Evolutionary conservation across 2,888 invertebrate species (phyloP), one percentile per base, ranked within the genome.

Genomic region (Sabatieria punctata): DNA sequence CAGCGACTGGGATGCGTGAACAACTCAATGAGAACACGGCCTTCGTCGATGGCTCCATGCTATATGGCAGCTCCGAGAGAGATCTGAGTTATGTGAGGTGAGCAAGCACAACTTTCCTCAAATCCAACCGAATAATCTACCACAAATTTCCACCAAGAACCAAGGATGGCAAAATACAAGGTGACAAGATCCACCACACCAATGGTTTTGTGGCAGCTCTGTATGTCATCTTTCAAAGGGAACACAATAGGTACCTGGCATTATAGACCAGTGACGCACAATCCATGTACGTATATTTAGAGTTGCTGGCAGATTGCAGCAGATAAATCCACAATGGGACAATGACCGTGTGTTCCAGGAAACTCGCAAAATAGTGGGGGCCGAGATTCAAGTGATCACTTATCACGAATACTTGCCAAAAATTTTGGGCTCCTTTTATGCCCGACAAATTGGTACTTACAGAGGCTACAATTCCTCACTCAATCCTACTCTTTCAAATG

Each of bases 31-130:
- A 64, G 54, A 63, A 64, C 48, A 95, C 97, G 3, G 82, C 93
- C 1, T 97, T 76, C 63, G 80, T 99, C 52, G 91, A 97, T 67
- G 95, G 81, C 0, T 91, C 91, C 45, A 86, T 89, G 71, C 82
- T 97, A 0, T 97, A 97, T 64, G 95, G 95, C 3, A 93, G 82
- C 65, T 80, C 56, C 23, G 59, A 56, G 41, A 52, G 59, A 30
- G 63, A 63, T 51, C 50, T 59, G 39, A 55, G 54, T 53, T 60
- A 60, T 44, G 60, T 62, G 52, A 53, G 61, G 40, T 58, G 61
- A 36, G 62, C 60, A 1, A 47, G 56, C 24, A 60, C 58, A 22
- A 60, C 59, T 19, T 55, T 63, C 49, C 48, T 63, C 40, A 55
- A 58, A 41, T 45, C 58, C 42, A 53, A 51, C 23, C 54, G 49